Percentiles rank a stretch among this genome's conserved stretches.
phyloP scores from a whole-genome alignment of 2,797 vertebrate species.

The Pangasius larnaudii region DNA sequence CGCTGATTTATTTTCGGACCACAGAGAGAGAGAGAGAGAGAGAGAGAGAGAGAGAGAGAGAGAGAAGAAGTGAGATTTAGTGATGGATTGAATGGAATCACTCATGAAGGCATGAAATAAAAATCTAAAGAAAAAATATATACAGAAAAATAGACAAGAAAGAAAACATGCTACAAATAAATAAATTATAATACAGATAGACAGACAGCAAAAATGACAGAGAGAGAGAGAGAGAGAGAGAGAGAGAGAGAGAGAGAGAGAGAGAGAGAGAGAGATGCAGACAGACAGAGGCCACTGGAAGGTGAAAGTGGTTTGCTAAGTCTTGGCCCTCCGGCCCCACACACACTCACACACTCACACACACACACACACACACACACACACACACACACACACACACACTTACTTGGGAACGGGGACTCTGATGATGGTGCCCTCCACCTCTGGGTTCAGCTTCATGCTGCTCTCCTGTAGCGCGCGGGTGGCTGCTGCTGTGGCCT shows the following conservation, averaged over 20 bases:
- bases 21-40: constrained; percentile 25
- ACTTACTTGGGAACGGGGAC: constrained; percentile 94
- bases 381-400: not conserved
- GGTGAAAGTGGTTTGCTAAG: constrained; percentile 44
- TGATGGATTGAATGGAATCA: too few species aligned
- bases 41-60: not conserved
- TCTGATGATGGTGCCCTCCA: constrained; percentile 90
- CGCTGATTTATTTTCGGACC: not conserved
- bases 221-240: not conserved
- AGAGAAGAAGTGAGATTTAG: not conserved
- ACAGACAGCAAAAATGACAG: not conserved
- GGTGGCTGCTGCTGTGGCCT: constrained; percentile 87
- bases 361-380: not conserved
- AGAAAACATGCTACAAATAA: too few species aligned
- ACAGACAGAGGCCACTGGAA: constrained; percentile 45
- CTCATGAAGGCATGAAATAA: too few species aligned
- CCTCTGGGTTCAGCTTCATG: constrained; percentile 97
- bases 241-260: not conserved
- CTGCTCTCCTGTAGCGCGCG: constrained; percentile 90
- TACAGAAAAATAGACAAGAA: too few species aligned
- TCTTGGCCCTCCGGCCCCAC: constrained; percentile 32
- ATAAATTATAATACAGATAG: too few species aligned
- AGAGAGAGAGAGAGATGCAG: not conserved
- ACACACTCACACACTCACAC: not conserved
- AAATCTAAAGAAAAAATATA: too few species aligned